These are phyloP conservation scores for Lasiurus borealis DNA, from an alignment of 2,113 vertebrate species.

Conservation along the genomic window DNA sequence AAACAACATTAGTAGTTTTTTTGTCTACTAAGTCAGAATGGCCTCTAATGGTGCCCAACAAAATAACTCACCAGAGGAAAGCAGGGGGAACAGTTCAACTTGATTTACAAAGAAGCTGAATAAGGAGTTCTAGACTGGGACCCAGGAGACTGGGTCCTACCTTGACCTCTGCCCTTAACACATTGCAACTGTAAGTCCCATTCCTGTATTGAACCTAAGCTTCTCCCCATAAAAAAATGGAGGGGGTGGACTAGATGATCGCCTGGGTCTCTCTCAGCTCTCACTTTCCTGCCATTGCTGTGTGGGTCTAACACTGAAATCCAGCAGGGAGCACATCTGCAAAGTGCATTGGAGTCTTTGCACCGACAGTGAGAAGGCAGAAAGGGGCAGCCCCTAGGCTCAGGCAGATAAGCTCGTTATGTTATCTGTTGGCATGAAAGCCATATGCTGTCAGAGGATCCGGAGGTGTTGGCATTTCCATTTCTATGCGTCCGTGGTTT, in stretches of 20 bases:
- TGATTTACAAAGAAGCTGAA: not conserved
- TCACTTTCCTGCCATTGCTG: rapidly evolving
- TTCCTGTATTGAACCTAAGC: not conserved
- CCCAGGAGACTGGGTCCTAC: not conserved
- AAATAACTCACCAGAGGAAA: not conserved
- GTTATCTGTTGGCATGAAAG: not conserved
- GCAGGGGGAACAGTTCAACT: not conserved
- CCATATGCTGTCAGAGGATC: not conserved
- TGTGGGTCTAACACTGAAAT: not conserved
- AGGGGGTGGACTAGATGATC: rapidly evolving
- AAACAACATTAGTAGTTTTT: not conserved
- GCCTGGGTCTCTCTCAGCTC: not conserved
- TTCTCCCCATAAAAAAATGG: not conserved
- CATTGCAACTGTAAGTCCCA: not conserved
- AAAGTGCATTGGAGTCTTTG: not conserved
- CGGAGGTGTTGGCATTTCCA: constrained; percentile 27
- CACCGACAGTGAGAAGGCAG: not conserved
- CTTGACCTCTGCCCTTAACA: not conserved
- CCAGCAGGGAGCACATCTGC: not conserved
- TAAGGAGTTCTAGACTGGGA: not conserved
- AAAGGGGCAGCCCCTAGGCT: not conserved
- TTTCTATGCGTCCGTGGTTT: not conserved
- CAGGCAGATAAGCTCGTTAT: not conserved
- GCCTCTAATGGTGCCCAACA: no score
- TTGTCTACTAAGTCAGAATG: not conserved